phyloP scores from a whole-genome alignment of 2,113 vertebrate genomes.

The Zapornia atra region DNA sequence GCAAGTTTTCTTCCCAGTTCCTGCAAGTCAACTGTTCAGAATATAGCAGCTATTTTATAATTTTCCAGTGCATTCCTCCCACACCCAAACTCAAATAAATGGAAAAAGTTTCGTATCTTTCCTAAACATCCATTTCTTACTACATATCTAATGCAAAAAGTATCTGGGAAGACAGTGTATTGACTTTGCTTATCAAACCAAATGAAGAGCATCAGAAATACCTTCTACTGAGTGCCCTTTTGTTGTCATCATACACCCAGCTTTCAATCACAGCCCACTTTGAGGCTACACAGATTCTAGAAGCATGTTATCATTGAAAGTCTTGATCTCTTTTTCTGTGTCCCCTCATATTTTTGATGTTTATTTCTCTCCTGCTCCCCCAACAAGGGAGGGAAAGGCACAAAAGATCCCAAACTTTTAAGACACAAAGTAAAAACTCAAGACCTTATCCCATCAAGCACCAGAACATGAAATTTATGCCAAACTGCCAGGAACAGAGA shows the following conservation, averaged over 20 bases:
- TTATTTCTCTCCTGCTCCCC: accelerated
- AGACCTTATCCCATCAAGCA: neutral
- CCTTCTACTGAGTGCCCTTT: neutral
- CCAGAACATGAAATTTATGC: neutral
- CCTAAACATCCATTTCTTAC: neutral
- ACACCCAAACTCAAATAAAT: neutral
- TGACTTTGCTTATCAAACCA: neutral
- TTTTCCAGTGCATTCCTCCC: neutral
- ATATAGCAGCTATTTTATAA: neutral
- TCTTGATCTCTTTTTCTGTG: neutral
- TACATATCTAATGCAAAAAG: neutral
- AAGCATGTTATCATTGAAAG: neutral
- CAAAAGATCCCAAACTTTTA: neutral
- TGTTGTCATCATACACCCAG: neutral
- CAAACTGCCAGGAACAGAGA: neutral
- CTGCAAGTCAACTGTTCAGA: neutral
- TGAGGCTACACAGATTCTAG: neutral
- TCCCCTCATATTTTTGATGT: neutral
- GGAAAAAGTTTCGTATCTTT: neutral
- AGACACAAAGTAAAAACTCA: neutral
- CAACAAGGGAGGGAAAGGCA: neutral
- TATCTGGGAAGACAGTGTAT: neutral
- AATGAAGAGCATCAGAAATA: neutral
- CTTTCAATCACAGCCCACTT: neutral
- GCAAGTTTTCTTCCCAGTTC: neutral